Evolutionary conservation across 2,113 vertebrate genomes (phyloP), one percentile per base, ranked within the genome.

Genomic region (Lasiurus borealis): DNA sequence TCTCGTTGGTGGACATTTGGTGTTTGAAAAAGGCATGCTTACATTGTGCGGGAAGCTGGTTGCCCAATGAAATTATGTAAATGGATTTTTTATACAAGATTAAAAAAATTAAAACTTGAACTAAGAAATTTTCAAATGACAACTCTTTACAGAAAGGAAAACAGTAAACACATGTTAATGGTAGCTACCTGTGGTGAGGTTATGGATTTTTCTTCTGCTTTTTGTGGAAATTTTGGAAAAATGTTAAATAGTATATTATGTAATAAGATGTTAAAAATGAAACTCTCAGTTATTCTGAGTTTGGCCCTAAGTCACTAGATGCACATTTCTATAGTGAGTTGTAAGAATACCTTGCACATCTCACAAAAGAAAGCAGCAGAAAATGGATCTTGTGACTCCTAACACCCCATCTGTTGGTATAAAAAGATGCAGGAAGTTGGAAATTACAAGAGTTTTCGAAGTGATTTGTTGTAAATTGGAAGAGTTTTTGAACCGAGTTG

Each of bases 81-180:
- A 68, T 71, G 12, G n/a, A n/a, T 29, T 75, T 90, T 73, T 85
- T 76, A 3, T 90, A 14, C 9, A 64, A 27, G 57, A 50, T 68
- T 88, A 96, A 69, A 93, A 87, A 90, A 80, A 68, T 81, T 57
- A 62, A 86, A 96, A 93, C 25, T 66, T 77, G 46, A 84, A 86
- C 52, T 34, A 48, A 73, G 84, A 80, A 52, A 40, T 64, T 81
- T 89, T 91, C n/a, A 48, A 12, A 46, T 94, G 90, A 89, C 23
- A 86, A 44, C 71, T 77, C 25, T 77, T 88, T 46, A 68, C 4
- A 46, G 36, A 77, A 90, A n/a, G 50, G 23, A 78, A 78, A 72
- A 29, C 44, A 40, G 40, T 4, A 0, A 18, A 40, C 36, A 71
- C 90, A 62, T 44, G 50, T 75, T 80, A 84, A 82, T 7, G 40